Percentiles rank a stretch among this genome's conserved stretches.
These are phyloP conservation scores for Brachionus sp. DNA, from an alignment of 1,140 invertebrate species.

Conservation along the genomic window DNA sequence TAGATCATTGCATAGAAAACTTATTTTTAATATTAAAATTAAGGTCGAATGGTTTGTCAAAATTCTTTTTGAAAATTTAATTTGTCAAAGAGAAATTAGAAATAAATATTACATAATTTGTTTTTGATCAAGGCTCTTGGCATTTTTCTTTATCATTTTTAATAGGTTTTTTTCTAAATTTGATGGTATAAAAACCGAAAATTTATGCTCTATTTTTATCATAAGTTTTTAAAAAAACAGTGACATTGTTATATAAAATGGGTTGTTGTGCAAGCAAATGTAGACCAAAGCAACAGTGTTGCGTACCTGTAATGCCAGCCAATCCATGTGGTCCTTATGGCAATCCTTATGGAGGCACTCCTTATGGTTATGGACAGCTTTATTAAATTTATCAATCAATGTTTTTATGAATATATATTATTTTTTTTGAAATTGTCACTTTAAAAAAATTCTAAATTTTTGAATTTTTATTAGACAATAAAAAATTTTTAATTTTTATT, in stretches of 20 bases:
- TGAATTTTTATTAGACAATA: too few relatives aligned
- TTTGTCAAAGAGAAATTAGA: neutral
- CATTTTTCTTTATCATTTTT: neutral
- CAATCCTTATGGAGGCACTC: neutral
- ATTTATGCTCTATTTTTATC: neutral
- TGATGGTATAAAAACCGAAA: neutral
- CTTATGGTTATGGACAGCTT: neutral
- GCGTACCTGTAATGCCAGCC: slow-evolving; percentile 11
- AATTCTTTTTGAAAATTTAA: neutral
- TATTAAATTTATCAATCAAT: neutral
- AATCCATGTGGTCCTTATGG: neutral
- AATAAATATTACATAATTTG: neutral
- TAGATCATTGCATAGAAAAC: too few relatives aligned
- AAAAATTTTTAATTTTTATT: too few relatives aligned
- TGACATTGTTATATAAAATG: neutral
- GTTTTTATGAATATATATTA: too few relatives aligned
- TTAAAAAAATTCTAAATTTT: too few relatives aligned
- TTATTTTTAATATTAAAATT: neutral
- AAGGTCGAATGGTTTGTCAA: neutral
- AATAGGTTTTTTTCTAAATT: neutral
- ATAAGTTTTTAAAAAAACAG: neutral
- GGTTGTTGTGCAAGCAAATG: slow-evolving; percentile 23
- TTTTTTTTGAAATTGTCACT: too few relatives aligned
- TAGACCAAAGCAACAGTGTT: neutral
- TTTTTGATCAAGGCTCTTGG: neutral